Evolutionary conservation across 2,797 vertebrate genomes (phyloP).

Genomic region (Rallus crepitans): DNA sequence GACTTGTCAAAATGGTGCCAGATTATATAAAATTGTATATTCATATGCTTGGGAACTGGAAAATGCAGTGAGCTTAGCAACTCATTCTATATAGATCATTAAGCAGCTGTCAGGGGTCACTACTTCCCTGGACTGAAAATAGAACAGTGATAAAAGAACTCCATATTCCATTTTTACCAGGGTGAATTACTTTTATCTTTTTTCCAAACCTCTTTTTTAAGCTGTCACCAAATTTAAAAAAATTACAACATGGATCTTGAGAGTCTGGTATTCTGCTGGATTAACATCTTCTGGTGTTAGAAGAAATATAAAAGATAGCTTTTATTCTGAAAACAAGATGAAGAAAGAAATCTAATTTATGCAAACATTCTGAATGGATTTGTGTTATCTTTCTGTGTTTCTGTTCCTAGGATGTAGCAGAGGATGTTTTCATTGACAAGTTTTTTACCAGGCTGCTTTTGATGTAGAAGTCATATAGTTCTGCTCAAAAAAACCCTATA

Average conservation of each 20-base stretch:
- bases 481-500: not conserved
- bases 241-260: not conserved
- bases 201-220: not conserved
- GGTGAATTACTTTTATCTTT: not conserved
- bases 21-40: not conserved
- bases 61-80: not conserved
- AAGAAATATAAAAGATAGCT: not conserved
- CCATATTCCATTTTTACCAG: not conserved
- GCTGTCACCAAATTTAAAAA: not conserved
- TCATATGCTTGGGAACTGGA: not conserved
- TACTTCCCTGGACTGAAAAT: not conserved
- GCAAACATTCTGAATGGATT: not conserved
- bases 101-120: not conserved
- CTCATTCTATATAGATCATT: conserved; percentile 6
- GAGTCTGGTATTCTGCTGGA: not conserved
- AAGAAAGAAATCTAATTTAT: not conserved
- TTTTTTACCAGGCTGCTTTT: not conserved
- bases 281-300: not conserved
- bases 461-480: not conserved
- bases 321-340: not conserved
- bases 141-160: conserved; percentile 14
- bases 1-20: not conserved
- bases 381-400: not conserved
- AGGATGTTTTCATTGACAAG: not conserved
- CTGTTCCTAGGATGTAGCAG: not conserved